Evolutionary conservation across 2,797 vertebrate species (phyloP), one percentile per base, ranked within the genome.

Genomic region (Gymnodraco acuticeps): DNA sequence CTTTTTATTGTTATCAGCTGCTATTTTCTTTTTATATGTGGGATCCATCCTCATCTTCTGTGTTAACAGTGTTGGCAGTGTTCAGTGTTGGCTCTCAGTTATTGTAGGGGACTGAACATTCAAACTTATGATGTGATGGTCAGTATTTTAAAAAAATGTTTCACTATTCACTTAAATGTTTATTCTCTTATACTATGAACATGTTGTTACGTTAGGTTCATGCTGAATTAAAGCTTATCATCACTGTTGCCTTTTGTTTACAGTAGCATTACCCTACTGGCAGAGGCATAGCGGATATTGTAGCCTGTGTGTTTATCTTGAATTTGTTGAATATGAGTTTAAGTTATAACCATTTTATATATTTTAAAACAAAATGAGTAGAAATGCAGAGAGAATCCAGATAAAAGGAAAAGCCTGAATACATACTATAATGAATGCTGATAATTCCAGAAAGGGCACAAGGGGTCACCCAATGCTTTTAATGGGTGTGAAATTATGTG

Each of bases 21-120:
- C 20, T 64, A 14, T 61, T 43, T 38, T 58, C 14, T n/a, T 41
- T 41, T 7, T 56, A 43, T 43, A 17, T 61, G 12, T 69, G 14
- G 43, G 31, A 53, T 41, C 53, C 14, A 14, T 60, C 23, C 33
- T 52, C 1, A 14, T 61, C 45, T 59, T 54, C 11, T 31, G 47
- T 48, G 38, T 63, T 50, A n/a, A 20, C 65, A 41, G 47, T 48
- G 33, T 58, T 60, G 23, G 15, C 65, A 56, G 33, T 27, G 33
- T 54, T 81, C 9, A 41, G 31, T 10, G 33, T 31, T 65, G 53
- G 3, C 48, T 64, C 53, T 69, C 50, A 16, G 46, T 52, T 53
- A 48, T 33, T 3, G 5, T 13, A 5, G 3, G 47, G 45, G 33
- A 70, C 51, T 62, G 16, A 58, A 17, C n/a, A n/a, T 1, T 46